Conservation (phyloP, 1,140 invertebrate species). For the Lerema accius region DNA sequence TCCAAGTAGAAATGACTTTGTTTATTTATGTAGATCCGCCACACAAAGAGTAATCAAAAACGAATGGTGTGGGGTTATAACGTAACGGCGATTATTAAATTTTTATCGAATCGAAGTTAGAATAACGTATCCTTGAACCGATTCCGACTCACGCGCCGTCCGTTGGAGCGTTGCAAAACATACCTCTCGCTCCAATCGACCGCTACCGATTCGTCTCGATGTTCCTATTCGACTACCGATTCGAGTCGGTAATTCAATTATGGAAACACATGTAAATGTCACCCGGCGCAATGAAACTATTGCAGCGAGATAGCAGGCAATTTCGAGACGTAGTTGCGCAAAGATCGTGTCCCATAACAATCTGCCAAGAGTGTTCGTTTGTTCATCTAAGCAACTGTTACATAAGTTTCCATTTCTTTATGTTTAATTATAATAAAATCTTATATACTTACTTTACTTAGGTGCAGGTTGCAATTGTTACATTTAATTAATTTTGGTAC, state of each 20-base stretch:
- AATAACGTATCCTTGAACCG: constrained; percentile 58
- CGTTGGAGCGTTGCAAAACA: constrained; percentile 55
- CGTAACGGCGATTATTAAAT: constrained; percentile 45
- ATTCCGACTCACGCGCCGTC: constrained; percentile 49
- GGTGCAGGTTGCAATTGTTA: too few relatives aligned
- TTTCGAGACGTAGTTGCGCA: constrained; percentile 52
- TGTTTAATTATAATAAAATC: too few relatives aligned
- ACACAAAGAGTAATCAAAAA: constrained; percentile 9
- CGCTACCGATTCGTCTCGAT: constrained; percentile 37
- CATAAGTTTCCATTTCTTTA: constrained; percentile 4
- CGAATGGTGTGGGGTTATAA: constrained; percentile 19
- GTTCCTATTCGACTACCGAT: constrained; percentile 53
- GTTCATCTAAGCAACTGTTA: constrained; percentile 23
- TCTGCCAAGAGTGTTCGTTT: constrained; percentile 21
- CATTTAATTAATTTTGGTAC: too few relatives aligned
- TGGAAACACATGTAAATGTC: constrained; percentile 73
- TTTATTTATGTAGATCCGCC: constrained; percentile 3
- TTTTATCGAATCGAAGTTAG: constrained; percentile 43
- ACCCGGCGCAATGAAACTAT: constrained; percentile 55
- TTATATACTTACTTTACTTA: too few relatives aligned
- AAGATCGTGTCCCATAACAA: constrained; percentile 42
- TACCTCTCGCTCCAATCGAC: constrained; percentile 21
- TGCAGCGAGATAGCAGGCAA: constrained; percentile 44
- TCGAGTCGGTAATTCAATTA: constrained; percentile 68
- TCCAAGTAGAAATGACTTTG: constrained; percentile 7